phyloP scores from a whole-genome alignment of 2,888 invertebrate genomes.

The Homarus gammarus region DNA sequence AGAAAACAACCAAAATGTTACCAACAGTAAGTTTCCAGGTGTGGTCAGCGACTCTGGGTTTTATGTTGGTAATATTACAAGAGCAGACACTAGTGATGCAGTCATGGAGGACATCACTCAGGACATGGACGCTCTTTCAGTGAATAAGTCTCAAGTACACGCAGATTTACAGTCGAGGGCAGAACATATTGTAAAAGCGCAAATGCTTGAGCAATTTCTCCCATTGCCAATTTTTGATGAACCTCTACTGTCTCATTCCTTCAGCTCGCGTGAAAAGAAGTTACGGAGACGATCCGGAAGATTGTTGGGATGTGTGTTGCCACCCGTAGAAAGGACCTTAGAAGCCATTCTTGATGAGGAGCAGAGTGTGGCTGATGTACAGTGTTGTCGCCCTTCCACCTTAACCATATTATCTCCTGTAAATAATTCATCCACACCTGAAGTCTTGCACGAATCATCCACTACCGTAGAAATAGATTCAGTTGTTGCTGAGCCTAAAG shows the following conservation, averaged over 20 bases:
- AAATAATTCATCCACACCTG: background rate
- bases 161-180: background rate
- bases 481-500: background rate
- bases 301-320: background rate
- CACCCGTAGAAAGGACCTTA: background rate
- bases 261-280: conserved; percentile 4
- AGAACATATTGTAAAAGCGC: background rate
- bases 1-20: conserved; percentile 10
- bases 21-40: background rate
- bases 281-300: conserved; percentile 27
- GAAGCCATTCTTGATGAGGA: background rate
- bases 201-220: background rate
- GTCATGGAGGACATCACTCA: conserved; percentile 12
- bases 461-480: background rate
- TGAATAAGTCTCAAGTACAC: background rate
- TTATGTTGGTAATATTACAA: conserved; percentile 31
- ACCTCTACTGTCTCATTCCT: background rate
- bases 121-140: conserved; percentile 3
- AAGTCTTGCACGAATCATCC: background rate
- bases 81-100: conserved; percentile 1
- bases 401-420: background rate
- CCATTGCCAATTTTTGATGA: background rate
- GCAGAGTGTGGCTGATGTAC: background rate
- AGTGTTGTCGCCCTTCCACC: background rate
- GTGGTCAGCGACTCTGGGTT: background rate